Percentiles rank a stretch among this genome's conserved stretches.
These are phyloP conservation scores for Petrocephalus zakoni DNA, from an alignment of 2,113 vertebrate species.

Conservation along the genomic window DNA sequence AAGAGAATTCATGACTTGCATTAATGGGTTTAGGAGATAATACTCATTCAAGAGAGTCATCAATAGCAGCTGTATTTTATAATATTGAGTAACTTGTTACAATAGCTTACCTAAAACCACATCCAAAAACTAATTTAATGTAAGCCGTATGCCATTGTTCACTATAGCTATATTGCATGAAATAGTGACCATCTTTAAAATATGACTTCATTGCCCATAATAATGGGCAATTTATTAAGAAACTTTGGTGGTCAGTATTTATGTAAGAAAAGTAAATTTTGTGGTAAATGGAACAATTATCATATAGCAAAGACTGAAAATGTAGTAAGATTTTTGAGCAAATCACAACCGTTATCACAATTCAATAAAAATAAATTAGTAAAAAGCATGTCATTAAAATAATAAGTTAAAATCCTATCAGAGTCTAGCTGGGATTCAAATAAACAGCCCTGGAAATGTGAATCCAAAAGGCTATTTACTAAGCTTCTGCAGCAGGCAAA, in stretches of 20 bases:
- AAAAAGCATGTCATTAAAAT: neutral
- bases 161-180: neutral
- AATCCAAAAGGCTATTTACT: neutral
- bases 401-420: neutral
- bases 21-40: too few relatives aligned
- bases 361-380: neutral
- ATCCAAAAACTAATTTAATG: neutral
- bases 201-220: neutral
- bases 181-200: neutral
- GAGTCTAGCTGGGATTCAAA: neutral
- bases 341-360: neutral
- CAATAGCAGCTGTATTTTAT: neutral
- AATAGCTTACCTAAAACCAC: neutral
- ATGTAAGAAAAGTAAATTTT: neutral
- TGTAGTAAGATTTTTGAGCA: neutral
- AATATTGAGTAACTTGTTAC: neutral
- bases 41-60: neutral
- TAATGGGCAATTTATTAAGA: neutral
- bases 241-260: neutral
- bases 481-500: neutral
- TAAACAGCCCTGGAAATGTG: neutral
- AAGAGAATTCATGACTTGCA: too few relatives aligned
- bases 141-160: neutral
- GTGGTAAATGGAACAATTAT: neutral
- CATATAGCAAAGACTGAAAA: neutral